A percentile compares a stretch with the other conserved stretches of the same genome.
Conservation (phyloP, 2,888 invertebrate genomes). For the Blastobasis lacticolella region DNA sequence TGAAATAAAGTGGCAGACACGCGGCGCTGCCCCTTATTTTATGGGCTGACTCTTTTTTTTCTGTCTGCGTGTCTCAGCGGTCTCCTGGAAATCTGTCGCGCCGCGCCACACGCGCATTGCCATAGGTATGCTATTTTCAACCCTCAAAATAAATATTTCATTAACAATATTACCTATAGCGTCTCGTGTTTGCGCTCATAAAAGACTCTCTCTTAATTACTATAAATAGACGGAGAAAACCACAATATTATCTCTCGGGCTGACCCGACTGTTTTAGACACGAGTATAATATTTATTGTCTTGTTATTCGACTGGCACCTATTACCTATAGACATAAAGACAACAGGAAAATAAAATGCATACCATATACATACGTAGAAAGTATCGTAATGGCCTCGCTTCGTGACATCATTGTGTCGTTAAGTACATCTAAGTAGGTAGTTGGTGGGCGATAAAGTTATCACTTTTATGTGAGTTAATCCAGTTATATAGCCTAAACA, state of each 20-base stretch:
- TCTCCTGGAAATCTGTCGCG: conserved; percentile 61
- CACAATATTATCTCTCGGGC: conserved; percentile 4
- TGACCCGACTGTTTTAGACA: background rate
- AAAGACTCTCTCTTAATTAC: conserved; percentile 1
- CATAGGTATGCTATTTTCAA: conserved; percentile 47
- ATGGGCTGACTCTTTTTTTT: conserved; percentile 45
- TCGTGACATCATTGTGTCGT: too few species aligned
- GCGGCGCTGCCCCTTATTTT: conserved; percentile 22
- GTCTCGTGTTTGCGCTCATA: conserved; percentile 8
- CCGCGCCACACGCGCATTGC: conserved; percentile 17
- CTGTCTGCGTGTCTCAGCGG: conserved; percentile 39
- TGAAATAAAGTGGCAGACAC: too few species aligned
- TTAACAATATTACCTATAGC: conserved; percentile 13
- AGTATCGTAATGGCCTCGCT: too few species aligned
- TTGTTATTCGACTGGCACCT: too few species aligned
- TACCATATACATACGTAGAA: too few species aligned
- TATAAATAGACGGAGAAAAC: conserved; percentile 9
- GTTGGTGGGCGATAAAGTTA: too few species aligned
- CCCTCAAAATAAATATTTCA: conserved; percentile 17
- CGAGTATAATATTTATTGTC: background rate
- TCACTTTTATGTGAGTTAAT: too few species aligned
- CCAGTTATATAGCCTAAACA: too few species aligned
- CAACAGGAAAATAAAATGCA: too few species aligned
- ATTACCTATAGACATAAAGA: too few species aligned
- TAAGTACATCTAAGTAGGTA: too few species aligned